Base-by-base conservation (phyloP, 2,888 invertebrate genomes). In the Amaurobius ferox region DNA sequence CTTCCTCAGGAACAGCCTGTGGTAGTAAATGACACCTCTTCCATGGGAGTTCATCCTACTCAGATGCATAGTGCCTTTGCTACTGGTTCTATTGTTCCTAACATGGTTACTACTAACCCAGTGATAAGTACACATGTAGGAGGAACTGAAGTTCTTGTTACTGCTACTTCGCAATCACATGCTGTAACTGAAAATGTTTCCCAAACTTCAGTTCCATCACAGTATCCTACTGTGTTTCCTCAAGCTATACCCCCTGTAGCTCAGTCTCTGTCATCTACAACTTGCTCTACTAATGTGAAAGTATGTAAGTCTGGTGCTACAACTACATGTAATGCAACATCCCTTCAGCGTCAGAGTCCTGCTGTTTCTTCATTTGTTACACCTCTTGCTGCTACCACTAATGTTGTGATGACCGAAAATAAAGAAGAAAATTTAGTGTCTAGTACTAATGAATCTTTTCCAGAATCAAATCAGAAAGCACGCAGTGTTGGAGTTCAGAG, bases 1-100 rank as follows among this genome's bases (percentile, higher is more conserved):
- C 79, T 88, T 68, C 81, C 87, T 72, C 87, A 87, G 79, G 88
- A 88, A 71, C 85, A 86, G 67, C 68, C 88, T 73, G 71, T 88
- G 35, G 80, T 88, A 73, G 80, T 88, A 19, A 86, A 88, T 80
- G 88, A 86, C 48, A 77, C 85, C 66, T 87, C 87, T 78, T 72
- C 81, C 28, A 70, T 87, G 72, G 78, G 78, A 64, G 81, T 87
- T 61, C 87, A 87, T 72, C 83, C 87, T 72, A 80, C 79, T 64
- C 85, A 86, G 71, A 80, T 88, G 70, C 85, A 88, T 64, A 87
- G 88, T 88, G 88, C 88, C 88, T 88, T 88, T 76, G 76, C 78
- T 78, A 78, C 74, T 74, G 88, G 88, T 86, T 88, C 88, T 74
- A 81, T 88, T 71, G 88, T 88, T 87, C 81, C 88, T 87, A 86